These are phyloP conservation scores for Melanotus villosus DNA, from an alignment of 2,888 invertebrate species.

Conservation along the genomic window DNA sequence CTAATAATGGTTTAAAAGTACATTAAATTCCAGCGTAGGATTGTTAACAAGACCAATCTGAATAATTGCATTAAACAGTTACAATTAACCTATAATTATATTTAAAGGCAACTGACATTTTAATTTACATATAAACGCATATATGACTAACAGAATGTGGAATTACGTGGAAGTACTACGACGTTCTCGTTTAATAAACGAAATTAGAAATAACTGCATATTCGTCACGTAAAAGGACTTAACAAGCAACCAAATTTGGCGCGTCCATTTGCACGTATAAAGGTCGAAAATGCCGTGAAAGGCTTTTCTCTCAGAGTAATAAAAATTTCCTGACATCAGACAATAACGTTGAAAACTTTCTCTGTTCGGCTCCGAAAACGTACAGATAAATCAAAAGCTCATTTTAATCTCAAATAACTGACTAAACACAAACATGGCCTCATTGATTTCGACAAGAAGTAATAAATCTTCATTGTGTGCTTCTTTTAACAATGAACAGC, in stretches of 20 bases:
- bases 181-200: constrained; percentile 7
- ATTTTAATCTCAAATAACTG: constrained; percentile 43
- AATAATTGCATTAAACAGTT: constrained; percentile 17
- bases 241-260: constrained; percentile 16
- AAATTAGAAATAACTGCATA: constrained; percentile 19
- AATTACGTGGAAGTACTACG: neutral
- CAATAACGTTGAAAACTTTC: constrained; percentile 35
- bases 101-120: constrained; percentile 11
- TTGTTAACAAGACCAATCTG: constrained; percentile 11
- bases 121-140: constrained; percentile 23
- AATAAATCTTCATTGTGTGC: constrained; percentile 36
- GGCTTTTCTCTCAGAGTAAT: constrained; percentile 7
- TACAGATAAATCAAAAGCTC: constrained; percentile 44
- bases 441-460: constrained; percentile 30
- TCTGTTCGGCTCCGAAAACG: constrained; percentile 5
- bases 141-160: constrained; percentile 3
- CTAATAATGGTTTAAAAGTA: neutral
- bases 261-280: constrained; percentile 3
- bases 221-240: neutral
- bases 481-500: constrained; percentile 24
- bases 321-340: constrained; percentile 27
- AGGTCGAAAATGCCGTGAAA: constrained; percentile 10
- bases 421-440: constrained; percentile 31
- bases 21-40: neutral
- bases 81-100: constrained; percentile 12